Base-by-base conservation (phyloP, 2,888 invertebrate species). In the Drosophila paramelanica region DNA sequence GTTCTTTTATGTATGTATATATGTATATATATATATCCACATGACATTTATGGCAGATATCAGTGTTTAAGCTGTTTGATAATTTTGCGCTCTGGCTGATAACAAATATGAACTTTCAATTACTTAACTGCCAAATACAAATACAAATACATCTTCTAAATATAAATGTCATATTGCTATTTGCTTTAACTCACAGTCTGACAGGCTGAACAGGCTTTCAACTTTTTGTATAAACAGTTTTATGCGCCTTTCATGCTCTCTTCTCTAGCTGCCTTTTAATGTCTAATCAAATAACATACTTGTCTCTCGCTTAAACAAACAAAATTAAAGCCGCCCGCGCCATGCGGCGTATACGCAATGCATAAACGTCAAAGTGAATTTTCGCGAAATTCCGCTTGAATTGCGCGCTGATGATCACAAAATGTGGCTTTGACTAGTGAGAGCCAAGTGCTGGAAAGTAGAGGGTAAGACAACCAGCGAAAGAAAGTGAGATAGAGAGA, bases 301-400 rank as follows among this genome's bases (percentile, higher is more conserved):
- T 59, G 59, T 64, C 62, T 45, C 42, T 36, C 17, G 67, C 69
- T 56, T 61, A 73, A 71, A 20, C 61, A 77, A 81, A 69, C 72
- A 73, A 55, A 51, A 58, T 68, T 61, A 56, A 64, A 66, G 60
- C 33, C 47, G 45, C 38, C 8, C 10, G 33, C 23, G 41, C 58
- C n/a, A 42, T 39, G 50, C 23, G 67, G 67, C 79, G 75, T 73
- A 81, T 79, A 65, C 77, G 85, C 73, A 72, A 77, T 87, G 88
- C 82, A 81, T 64, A 79, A 69, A 73, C 71, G 85, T 89, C 85
- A 81, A 79, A 89, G 85, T 61, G 57, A 77, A 89, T 84, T 86
- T 77, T 69, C 43, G 73, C 50, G 56, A 73, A 79, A 84, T 87
- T 89, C 79, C 88, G 61, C 85, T 71, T 81, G 89, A 85, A 77